These are phyloP conservation scores for Trachelus troglodyta DNA, from an alignment of 2,888 invertebrate species.

Conservation along the genomic window DNA sequence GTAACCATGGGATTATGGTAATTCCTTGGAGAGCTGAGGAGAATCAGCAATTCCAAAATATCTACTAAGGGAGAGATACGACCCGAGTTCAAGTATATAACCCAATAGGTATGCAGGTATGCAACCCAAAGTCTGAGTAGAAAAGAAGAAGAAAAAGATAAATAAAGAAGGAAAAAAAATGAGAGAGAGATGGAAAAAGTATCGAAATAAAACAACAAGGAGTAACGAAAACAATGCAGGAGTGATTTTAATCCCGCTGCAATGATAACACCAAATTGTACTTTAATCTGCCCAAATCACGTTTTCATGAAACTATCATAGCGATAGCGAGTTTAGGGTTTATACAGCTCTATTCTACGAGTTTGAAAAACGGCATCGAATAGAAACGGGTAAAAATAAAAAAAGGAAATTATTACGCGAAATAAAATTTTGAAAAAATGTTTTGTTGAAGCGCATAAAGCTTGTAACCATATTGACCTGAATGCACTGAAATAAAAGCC, in stretches of 20 bases:
- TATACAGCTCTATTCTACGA: neutral
- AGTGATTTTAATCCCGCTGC: slow-evolving; percentile 37
- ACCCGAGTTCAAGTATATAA: neutral
- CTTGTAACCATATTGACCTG: neutral
- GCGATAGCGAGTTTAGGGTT: neutral
- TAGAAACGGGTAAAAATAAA: neutral
- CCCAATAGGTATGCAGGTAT: neutral
- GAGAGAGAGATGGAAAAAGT: no score
- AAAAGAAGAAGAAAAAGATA: neutral
- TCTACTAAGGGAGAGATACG: neutral
- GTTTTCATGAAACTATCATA: slow-evolving; percentile 7
- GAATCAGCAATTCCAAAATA: neutral
- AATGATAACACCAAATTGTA: slow-evolving; percentile 37
- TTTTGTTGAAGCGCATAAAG: neutral
- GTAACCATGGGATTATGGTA: slow-evolving; percentile 37
- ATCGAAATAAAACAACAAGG: neutral
- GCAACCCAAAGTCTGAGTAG: neutral
- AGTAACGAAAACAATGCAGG: slow-evolving; percentile 13
- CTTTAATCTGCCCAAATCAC: slow-evolving; percentile 39
- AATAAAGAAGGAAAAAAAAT: neutral
- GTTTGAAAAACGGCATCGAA: neutral
- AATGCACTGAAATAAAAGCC: neutral
- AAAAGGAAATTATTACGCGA: neutral
- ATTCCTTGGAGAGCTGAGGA: slow-evolving; percentile 21
- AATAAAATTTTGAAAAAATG: neutral